A percentile compares a stretch with the other conserved stretches of the same genome.
These are phyloP conservation scores for Parthenolecanium corni DNA, from an alignment of 2,888 invertebrate genomes.

Conservation along the genomic window DNA sequence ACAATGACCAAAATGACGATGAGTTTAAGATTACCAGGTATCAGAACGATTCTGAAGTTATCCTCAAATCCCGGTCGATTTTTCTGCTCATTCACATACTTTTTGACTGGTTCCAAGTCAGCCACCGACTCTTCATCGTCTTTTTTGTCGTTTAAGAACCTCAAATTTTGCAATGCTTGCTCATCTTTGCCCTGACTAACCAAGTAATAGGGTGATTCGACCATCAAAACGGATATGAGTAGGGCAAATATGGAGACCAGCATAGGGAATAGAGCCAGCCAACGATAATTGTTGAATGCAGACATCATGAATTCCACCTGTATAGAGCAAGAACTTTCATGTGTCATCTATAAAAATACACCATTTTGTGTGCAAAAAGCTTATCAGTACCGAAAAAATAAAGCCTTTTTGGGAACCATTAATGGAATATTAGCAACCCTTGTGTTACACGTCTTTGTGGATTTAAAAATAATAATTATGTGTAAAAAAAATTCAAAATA, in stretches of 20 bases:
- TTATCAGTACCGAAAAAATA: no score
- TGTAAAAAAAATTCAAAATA: no score
- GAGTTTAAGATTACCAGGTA: neutral
- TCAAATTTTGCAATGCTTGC: neutral
- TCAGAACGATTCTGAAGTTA: neutral
- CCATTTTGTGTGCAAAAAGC: no score
- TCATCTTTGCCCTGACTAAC: neutral
- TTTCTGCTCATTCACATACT: neutral
- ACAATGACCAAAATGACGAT: neutral
- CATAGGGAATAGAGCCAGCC: neutral
- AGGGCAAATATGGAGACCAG: neutral
- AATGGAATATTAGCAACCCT: no score
- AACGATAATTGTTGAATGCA: neutral
- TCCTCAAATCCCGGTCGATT: no score
- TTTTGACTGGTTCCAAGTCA: neutral
- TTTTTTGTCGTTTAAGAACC: neutral
- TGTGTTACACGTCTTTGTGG: no score
- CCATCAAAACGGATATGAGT: neutral
- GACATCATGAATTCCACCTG: neutral
- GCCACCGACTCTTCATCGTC: neutral
- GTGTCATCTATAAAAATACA: no score
- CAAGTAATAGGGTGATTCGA: neutral
- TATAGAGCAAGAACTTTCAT: no score
- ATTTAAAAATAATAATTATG: no score
- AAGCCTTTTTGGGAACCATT: no score